Evolutionary conservation across 2,113 vertebrate species (phyloP).

Genomic region (Oreochromis tanganicae): DNA sequence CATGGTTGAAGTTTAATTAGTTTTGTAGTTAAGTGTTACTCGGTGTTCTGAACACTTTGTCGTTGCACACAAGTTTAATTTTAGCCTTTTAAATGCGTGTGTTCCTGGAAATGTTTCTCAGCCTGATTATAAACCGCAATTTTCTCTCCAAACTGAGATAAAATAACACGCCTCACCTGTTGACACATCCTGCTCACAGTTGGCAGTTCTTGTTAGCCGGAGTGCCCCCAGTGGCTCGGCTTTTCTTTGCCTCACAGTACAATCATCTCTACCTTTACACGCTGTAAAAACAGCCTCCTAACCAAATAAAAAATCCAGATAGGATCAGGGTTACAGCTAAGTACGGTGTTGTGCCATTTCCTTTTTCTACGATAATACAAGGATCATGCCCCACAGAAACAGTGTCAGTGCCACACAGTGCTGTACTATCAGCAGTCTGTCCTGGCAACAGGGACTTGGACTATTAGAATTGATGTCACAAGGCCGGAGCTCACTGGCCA

Average conservation of each 20-base stretch:
- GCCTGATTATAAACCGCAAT: not conserved
- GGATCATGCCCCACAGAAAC: not conserved
- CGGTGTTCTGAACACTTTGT: not conserved
- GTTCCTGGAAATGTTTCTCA: not conserved
- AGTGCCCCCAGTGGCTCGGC: not conserved
- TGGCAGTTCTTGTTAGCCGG: not conserved
- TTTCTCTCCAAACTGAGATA: not conserved
- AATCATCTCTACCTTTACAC: not conserved
- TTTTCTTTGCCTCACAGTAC: not conserved
- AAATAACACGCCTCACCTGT: not conserved
- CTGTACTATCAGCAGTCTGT: constrained; percentile 16
- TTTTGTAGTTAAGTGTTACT: not conserved
- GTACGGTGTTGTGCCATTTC: not conserved
- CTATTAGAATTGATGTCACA: constrained; percentile 57
- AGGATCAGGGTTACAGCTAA: not conserved
- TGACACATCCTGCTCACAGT: not conserved
- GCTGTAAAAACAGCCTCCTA: not conserved
- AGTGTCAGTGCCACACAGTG: not conserved
- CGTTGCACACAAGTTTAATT: not conserved
- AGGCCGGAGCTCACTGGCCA: constrained; percentile 10
- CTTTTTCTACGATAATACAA: not conserved
- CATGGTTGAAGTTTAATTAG: not conserved
- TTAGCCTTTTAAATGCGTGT: not conserved
- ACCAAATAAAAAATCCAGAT: not conserved
- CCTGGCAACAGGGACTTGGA: constrained; percentile 30